Evolutionary conservation across 2,888 invertebrate species (phyloP), one percentile per base, ranked within the genome.

Genomic region (Malthinus seriepunctatus): DNA sequence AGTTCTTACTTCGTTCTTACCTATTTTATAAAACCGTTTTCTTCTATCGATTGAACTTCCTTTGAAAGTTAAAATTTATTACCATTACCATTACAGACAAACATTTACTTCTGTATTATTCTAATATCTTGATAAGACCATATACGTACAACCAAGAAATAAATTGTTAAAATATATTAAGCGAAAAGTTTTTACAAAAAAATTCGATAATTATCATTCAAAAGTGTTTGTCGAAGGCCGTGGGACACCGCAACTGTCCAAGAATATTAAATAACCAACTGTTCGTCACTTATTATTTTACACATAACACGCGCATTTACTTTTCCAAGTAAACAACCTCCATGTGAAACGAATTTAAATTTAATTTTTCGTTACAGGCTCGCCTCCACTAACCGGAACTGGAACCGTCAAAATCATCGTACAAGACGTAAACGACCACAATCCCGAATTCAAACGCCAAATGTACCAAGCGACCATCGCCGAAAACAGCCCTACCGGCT

Each of bases 371-470:
- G 62, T 84, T 84, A 39, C 82, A 93, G 96, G 95, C 55, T 92
- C 92, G 12, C 95, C 96, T 11, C 91, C 95, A 1, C 81, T 96
- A 55, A 95, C 95, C 1, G 96, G 97, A 47, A 92, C 95, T 3
- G 96, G 96, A 35, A 90, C 92, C 47, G 91, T 97, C 1, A 87
- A 88, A 71, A 89, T 97, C 57, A 83, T 92, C 51, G 95, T 97
- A 8, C 91, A 94, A 79, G 97, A 97, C 78, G 90, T 94, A 56
- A 97, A 97, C 77, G 97, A 97, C 76, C 94, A 96, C 76, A 88
- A 88, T 67, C 97, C 97, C 0, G 88, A 89, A 69, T 97, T 97
- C 77, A 88, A 88, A 69, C 83, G 90, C 51, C 89, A 91, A 73
- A 88, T 88, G 53, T 95, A 95, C 75, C 86, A 85, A 67, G 89